Evolutionary conservation across 2,797 vertebrate species (phyloP).

Genomic region (Muscicapa comitata): DNA sequence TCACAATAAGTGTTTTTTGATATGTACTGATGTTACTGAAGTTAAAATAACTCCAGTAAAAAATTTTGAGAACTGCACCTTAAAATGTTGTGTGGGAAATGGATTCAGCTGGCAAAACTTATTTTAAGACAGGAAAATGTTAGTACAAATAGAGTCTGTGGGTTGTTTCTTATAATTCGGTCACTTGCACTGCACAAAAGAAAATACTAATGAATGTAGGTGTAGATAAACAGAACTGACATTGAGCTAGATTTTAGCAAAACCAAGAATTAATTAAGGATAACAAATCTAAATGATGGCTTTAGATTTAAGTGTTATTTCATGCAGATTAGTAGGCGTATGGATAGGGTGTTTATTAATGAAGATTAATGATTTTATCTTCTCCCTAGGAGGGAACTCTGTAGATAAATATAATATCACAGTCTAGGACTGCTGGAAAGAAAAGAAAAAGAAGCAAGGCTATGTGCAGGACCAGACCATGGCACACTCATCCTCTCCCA

Average conservation of each 20-base stretch:
- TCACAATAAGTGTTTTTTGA: neutral
- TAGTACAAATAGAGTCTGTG: neutral
- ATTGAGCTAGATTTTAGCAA: neutral
- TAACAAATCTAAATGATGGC: neutral
- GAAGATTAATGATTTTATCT: neutral
- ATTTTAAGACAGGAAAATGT: neutral
- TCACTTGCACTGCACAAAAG: neutral
- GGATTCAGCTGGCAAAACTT: neutral
- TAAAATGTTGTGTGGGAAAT: neutral
- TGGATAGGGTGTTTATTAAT: neutral
- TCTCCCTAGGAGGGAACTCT: neutral
- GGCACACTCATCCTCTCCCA: accelerated
- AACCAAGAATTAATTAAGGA: neutral
- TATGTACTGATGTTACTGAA: neutral
- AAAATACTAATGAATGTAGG: neutral
- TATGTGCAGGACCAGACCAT: neutral
- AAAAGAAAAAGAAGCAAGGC: neutral
- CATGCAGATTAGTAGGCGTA: neutral
- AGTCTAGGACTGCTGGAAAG: neutral
- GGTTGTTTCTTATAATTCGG: neutral
- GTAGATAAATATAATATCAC: neutral
- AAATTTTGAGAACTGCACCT: neutral
- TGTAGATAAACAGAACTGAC: neutral
- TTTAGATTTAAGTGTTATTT: neutral
- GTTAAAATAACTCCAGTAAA: neutral